phyloP scores from a whole-genome alignment of 2,113 vertebrate species.

The Riparia riparia region DNA sequence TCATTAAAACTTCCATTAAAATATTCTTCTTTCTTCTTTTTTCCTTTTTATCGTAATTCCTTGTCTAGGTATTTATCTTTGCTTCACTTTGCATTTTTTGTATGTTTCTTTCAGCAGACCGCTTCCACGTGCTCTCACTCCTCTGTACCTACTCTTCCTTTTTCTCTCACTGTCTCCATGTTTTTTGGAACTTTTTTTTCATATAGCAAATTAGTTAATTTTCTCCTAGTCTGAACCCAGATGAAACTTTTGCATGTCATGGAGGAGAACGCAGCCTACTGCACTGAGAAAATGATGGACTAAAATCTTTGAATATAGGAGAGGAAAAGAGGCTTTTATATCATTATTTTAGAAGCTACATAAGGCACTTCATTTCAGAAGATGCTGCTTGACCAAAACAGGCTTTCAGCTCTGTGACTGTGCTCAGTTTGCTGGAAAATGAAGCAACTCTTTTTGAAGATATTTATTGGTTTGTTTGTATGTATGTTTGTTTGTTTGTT shows the following conservation, averaged over 20 bases:
- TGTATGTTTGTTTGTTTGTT: not conserved
- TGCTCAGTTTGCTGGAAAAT: not conserved
- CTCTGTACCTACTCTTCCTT: not conserved
- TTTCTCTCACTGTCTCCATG: not conserved
- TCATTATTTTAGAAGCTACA: not conserved
- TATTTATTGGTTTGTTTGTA: not conserved
- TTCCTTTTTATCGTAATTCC: not conserved
- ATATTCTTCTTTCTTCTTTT: not conserved
- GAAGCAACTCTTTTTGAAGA: not conserved
- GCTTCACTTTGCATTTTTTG: not conserved
- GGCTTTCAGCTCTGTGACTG: not conserved
- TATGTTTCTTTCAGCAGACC: not conserved
- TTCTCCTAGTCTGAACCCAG: not conserved
- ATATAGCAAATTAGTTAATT: not conserved
- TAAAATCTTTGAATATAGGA: not conserved
- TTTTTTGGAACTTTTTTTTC: not conserved
- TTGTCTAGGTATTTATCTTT: not conserved
- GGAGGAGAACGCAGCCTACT: not conserved
- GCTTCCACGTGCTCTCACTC: accelerated
- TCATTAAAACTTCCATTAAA: constrained; percentile 8
- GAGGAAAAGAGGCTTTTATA: not conserved
- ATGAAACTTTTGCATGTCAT: not conserved
- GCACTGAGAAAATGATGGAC: not conserved
- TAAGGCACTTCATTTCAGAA: not conserved
- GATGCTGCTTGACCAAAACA: not conserved